Evolutionary conservation across 2,888 invertebrate genomes (phyloP).

Genomic region (Hyalella azteca): DNA sequence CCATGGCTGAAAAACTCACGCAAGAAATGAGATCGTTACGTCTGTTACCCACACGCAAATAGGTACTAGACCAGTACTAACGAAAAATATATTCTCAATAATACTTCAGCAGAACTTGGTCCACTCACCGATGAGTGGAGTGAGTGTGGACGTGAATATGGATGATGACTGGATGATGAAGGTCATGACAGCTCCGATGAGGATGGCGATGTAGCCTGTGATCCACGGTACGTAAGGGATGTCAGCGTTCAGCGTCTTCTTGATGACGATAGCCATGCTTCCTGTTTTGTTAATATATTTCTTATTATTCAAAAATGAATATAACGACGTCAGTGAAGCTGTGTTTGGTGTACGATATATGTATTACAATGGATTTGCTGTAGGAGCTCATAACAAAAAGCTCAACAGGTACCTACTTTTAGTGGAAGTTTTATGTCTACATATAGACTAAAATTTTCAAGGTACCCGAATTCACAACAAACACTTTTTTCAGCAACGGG

Average conservation of each 20-base stretch:
- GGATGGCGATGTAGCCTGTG: slow-evolving; percentile 67
- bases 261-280: slow-evolving; percentile 64
- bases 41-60: neutral
- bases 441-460: too few relatives aligned
- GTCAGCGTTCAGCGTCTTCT: slow-evolving; percentile 64
- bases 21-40: neutral
- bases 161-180: slow-evolving; percentile 68
- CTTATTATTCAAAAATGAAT: neutral
- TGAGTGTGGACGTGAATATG: slow-evolving; percentile 69
- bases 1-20: too few relatives aligned
- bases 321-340: too few relatives aligned
- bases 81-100: neutral
- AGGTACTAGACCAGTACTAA: neutral
- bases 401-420: too few relatives aligned
- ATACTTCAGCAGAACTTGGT: too few relatives aligned
- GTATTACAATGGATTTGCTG: too few relatives aligned
- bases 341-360: too few relatives aligned
- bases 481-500: too few relatives aligned
- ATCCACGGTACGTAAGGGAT: slow-evolving; percentile 65
- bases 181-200: slow-evolving; percentile 67
- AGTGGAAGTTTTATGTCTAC: too few relatives aligned
- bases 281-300: slow-evolving; percentile 60
- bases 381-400: too few relatives aligned
- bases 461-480: too few relatives aligned
- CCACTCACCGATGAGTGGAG: slow-evolving; percentile 67